Percentiles rank a stretch among this genome's conserved stretches.
phyloP scores from a whole-genome alignment of 2,888 invertebrate species.

The Operophtera brumata region DNA sequence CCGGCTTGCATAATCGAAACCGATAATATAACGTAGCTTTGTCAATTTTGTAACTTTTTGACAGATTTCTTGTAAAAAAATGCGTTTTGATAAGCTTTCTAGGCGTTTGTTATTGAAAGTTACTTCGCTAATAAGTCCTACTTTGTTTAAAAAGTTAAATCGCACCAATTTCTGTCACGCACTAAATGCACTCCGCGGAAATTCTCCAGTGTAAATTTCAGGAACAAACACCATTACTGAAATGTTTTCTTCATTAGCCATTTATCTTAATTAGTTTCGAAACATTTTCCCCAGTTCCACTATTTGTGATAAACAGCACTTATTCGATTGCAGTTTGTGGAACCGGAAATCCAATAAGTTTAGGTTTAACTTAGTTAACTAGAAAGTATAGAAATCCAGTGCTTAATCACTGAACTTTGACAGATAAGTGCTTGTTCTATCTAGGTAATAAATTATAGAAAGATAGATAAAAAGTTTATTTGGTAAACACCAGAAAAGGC shows the following conservation, averaged over 20 bases:
- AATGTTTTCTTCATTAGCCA: conserved; percentile 20
- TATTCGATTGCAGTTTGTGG: conserved; percentile 35
- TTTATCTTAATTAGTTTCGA: conserved; percentile 26
- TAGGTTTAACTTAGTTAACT: conserved; percentile 13
- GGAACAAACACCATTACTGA: conserved; percentile 21
- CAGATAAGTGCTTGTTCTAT: conserved; percentile 10
- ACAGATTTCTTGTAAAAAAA: no score
- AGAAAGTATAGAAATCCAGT: not conserved
- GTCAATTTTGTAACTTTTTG: no score
- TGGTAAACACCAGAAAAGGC: no score
- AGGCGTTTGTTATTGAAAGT: no score
- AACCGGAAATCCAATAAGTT: not conserved
- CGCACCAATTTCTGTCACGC: not conserved
- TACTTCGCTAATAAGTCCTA: no score
- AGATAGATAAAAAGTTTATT: no score
- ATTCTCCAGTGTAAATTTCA: not conserved
- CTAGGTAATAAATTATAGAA: no score
- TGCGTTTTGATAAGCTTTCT: no score
- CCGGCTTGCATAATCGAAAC: no score
- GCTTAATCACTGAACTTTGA: conserved; percentile 12
- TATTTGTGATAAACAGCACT: conserved; percentile 29
- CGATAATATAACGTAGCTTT: no score
- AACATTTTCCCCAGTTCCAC: conserved; percentile 11
- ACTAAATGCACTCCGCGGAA: not conserved
- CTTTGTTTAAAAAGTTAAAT: no score